Percentiles rank a stretch among this genome's conserved stretches.
Conservation (phyloP, 2,797 vertebrate genomes). For the Miichthys miiuy region DNA sequence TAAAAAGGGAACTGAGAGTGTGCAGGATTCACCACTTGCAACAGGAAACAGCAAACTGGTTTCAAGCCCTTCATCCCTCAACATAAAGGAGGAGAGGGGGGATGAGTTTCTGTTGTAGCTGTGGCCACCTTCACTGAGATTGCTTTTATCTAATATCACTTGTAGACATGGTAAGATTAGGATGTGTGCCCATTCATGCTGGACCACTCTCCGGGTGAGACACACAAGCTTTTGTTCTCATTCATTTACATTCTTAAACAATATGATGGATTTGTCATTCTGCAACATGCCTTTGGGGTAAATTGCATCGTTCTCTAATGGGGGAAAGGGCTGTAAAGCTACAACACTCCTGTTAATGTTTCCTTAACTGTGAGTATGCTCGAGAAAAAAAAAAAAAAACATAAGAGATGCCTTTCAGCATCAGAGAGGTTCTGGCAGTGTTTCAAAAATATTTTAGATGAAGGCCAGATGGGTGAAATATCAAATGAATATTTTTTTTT, state of each 20-base stretch:
- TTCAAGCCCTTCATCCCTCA: not conserved
- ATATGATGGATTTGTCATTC: not conserved
- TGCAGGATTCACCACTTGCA: slow-evolving; percentile 6
- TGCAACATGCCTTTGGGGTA: not conserved
- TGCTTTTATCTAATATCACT: not conserved
- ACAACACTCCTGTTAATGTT: slow-evolving; percentile 5
- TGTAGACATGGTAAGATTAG: slow-evolving; percentile 8
- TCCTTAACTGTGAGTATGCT: slow-evolving; percentile 7
- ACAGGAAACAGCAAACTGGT: not conserved
- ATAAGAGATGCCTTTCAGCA: not conserved
- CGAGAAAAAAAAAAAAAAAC: not conserved
- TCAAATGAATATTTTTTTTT: not conserved
- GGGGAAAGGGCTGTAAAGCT: not conserved
- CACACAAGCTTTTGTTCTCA: slow-evolving; percentile 3
- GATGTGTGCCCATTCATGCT: slow-evolving; percentile 28
- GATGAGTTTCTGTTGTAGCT: not conserved
- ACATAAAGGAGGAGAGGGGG: not conserved
- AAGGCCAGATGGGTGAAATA: slow-evolving; percentile 23
- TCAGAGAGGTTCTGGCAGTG: not conserved
- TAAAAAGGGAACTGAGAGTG: slow-evolving; percentile 13
- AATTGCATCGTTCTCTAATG: slow-evolving; percentile 28
- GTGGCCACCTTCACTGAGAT: not conserved
- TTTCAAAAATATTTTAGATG: not conserved
- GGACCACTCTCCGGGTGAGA: slow-evolving; percentile 14
- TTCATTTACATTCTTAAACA: not conserved